Evolutionary conservation across 2,113 vertebrate species (phyloP).

Genomic region (Hippolais icterina): DNA sequence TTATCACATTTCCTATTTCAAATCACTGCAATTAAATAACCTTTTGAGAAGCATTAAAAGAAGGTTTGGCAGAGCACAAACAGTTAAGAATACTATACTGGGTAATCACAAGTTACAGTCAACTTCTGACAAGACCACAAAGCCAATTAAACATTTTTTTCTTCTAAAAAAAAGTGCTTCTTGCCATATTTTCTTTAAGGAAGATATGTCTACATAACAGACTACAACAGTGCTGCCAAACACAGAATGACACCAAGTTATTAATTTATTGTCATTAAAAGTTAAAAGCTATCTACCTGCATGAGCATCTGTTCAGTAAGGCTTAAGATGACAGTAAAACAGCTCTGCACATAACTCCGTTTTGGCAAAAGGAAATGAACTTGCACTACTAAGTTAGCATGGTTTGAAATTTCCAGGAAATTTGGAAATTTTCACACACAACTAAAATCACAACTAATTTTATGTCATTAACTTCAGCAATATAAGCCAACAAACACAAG

Average conservation of each 20-base stretch:
- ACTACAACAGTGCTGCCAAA: not conserved
- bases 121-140: not conserved
- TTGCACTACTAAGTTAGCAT: not conserved
- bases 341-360: not conserved
- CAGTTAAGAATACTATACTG: not conserved
- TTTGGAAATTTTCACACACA: not conserved
- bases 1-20: not conserved
- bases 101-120: not conserved
- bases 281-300: not conserved
- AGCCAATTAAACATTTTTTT: not conserved
- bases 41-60: not conserved
- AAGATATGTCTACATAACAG: not conserved
- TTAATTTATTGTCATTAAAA: not conserved
- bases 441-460: not conserved
- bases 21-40: not conserved
- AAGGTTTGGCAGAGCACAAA: not conserved
- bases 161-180: not conserved
- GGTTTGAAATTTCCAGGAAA: not conserved
- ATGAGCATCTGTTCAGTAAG: not conserved
- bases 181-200: not conserved
- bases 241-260: not conserved
- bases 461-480: not conserved
- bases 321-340: not conserved
- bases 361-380: not conserved
- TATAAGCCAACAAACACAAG: not conserved